phyloP scores from a whole-genome alignment of 2,113 vertebrate species.

The Heterotis niloticus region DNA sequence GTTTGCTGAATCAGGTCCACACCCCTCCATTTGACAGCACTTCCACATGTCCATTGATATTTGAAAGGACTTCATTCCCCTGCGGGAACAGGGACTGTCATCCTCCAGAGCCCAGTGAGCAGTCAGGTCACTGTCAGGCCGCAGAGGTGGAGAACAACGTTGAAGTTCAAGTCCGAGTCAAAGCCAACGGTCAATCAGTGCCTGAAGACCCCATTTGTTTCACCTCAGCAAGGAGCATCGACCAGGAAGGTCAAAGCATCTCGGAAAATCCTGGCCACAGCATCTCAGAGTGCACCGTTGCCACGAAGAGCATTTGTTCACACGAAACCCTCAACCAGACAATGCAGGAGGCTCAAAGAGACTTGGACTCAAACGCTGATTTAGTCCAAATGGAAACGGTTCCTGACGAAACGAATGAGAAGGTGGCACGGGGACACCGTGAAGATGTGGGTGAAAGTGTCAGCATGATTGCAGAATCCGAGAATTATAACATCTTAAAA shows the following conservation, averaged over 20 bases:
- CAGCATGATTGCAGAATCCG: background rate
- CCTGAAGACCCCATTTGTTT: too few relatives aligned
- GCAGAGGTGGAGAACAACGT: too few relatives aligned
- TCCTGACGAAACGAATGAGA: background rate
- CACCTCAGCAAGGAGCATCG: background rate
- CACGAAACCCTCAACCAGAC: background rate
- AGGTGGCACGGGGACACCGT: background rate
- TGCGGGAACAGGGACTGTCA: too few relatives aligned
- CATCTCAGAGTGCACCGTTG: background rate
- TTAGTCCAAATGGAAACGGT: background rate
- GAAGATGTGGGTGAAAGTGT: background rate
- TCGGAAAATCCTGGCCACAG: background rate
- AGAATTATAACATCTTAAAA: too few relatives aligned
- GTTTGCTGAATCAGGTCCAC: background rate
- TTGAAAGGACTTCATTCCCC: too few relatives aligned
- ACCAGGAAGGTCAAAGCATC: background rate
- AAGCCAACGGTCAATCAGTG: too few relatives aligned
- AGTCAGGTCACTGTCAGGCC: too few relatives aligned
- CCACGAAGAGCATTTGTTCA: background rate
- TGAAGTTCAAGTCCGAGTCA: too few relatives aligned
- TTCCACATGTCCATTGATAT: background rate
- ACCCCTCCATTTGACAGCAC: background rate
- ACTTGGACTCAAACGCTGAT: background rate
- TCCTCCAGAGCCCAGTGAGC: too few relatives aligned
- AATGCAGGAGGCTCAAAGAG: background rate